Evolutionary conservation across 2,797 vertebrate species (phyloP).

Genomic region (Gallinago nigripennis): DNA sequence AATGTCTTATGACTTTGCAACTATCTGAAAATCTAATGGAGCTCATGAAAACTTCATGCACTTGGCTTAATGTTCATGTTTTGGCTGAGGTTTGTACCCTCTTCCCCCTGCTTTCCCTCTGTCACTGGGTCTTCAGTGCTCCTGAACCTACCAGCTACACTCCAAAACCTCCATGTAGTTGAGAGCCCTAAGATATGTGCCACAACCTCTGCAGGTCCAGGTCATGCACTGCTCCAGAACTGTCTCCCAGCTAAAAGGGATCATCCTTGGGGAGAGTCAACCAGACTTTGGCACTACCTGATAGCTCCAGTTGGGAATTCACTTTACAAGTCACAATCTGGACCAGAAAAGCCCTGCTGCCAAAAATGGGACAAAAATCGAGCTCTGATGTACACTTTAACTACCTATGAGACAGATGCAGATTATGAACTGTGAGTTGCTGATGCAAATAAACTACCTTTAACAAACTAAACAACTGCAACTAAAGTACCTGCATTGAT

Average conservation of each 20-base stretch:
- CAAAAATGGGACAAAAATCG: neutral
- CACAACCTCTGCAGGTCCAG: neutral
- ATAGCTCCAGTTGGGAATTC: neutral
- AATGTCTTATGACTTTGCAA: neutral
- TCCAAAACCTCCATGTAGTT: neutral
- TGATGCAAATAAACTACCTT: neutral
- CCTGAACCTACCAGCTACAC: neutral
- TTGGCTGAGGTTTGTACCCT: neutral
- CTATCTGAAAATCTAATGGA: neutral
- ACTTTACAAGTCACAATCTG: neutral
- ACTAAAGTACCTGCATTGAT: neutral
- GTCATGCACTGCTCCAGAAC: accelerated
- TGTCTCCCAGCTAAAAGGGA: neutral
- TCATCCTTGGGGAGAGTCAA: neutral
- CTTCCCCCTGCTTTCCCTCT: neutral
- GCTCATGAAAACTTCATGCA: neutral
- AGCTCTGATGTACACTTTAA: neutral
- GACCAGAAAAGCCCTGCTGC: neutral
- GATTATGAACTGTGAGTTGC: accelerated
- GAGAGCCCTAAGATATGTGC: neutral
- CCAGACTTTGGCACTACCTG: neutral
- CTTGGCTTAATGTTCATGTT: neutral
- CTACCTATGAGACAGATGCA: neutral
- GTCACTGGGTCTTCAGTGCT: neutral
- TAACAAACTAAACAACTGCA: neutral